Base-by-base conservation (phyloP, 2,113 vertebrate genomes). In the Pardalotus punctatus region DNA sequence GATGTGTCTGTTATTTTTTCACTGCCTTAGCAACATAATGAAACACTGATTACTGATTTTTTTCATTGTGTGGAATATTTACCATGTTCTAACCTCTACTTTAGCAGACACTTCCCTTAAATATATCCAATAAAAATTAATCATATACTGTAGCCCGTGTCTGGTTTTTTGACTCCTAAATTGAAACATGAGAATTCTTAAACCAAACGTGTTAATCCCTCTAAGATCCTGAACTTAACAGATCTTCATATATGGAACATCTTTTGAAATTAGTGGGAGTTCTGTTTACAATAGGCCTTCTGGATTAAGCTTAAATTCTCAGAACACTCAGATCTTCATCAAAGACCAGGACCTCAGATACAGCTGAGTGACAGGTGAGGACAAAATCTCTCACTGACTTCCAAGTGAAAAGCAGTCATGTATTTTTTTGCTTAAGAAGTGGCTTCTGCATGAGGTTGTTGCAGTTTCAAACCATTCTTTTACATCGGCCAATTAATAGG, bases 71-170 rank as follows among this genome's bases (percentile, higher is more conserved):
- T 91, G 93, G 86, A 70, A 51, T 76, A 92, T 62, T 94, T 48
- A 80, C 51, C 31, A 65, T 96, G 50, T 70, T 91, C 58, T 96
- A 71, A 85, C 78, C 65, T 84, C 38, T 81, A 80, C 35, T 84
- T 96, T 28, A 64, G 56, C 81, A 93, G 76, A 86, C 54, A 91
- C 53, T 74, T 72, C 47, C 94, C 87, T 86, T 80, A 40, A 96
- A 94, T 94, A 93, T 67, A 94, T 40, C 91, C 84, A 98, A 98
- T 98, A 97, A 97, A 98, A 90, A 76, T 47, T 36, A 35, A 86
- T 83, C 85, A 51, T 50, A 81, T 61, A 56, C 72, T 54, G 81
- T 58, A 70, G 82, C 48, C 77, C 81, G 72, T 77, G 94, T 71
- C 79, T 95, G 43, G 38, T 88, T 94, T 90, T 65, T 62, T 86